Percentiles rank a stretch among this genome's conserved stretches.
Conservation (phyloP, 2,113 vertebrate genomes). For the Centrocercus urophasianus region DNA sequence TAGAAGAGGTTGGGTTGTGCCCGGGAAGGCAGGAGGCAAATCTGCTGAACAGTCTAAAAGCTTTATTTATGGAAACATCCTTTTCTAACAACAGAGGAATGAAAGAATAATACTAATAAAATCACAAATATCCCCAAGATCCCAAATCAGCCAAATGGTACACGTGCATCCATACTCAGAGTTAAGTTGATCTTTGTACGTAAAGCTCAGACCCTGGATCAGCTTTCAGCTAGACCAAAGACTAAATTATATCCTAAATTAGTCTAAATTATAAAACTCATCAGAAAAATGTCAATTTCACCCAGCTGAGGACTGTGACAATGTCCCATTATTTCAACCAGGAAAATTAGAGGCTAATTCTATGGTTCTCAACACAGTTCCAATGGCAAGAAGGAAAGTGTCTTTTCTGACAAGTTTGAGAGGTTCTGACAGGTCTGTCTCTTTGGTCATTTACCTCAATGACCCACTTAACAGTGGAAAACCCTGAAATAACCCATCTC, state of each 20-base stretch:
- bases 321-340: neutral
- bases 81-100: neutral
- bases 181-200: neutral
- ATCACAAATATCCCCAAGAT: neutral
- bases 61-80: constrained; percentile 39
- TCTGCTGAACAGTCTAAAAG: constrained; percentile 51
- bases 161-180: neutral
- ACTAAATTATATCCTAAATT: neutral
- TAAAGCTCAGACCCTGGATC: neutral
- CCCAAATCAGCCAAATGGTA: neutral
- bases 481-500: neutral
- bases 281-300: neutral
- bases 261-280: neutral
- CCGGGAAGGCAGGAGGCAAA: constrained; percentile 55
- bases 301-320: neutral
- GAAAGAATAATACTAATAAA: constrained; percentile 20
- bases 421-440: neutral
- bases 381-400: neutral
- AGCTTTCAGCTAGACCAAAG: neutral
- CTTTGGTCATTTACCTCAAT: neutral
- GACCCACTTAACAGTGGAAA: neutral
- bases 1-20: constrained; percentile 59
- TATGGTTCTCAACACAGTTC: neutral
- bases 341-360: neutral
- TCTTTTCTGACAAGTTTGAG: neutral